Percentiles rank a stretch among this genome's conserved stretches.
phyloP scores from a whole-genome alignment of 2,888 invertebrate genomes.

The Gortyna flavago region DNA sequence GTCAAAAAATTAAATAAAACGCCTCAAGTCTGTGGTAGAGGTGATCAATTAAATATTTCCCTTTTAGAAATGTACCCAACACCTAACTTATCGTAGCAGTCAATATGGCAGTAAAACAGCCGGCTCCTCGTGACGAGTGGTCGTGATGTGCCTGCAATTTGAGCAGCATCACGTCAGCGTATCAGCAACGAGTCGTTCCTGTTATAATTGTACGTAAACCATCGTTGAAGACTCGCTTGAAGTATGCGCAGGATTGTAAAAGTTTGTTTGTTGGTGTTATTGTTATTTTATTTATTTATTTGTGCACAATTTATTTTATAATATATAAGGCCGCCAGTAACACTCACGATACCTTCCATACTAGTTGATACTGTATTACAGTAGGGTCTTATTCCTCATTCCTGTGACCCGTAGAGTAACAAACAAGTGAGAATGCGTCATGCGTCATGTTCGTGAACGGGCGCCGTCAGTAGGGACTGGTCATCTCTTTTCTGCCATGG shows the following conservation, averaged over 20 bases:
- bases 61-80: constrained; percentile 36
- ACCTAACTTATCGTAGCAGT: constrained; percentile 1
- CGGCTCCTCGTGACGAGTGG: constrained; percentile 61
- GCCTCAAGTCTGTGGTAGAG: too few relatives aligned
- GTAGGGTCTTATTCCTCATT: too few relatives aligned
- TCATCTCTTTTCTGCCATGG: too few relatives aligned
- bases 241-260: constrained; percentile 22
- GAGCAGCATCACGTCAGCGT: constrained; percentile 67
- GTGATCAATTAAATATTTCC: too few relatives aligned
- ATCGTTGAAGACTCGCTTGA: constrained; percentile 24
- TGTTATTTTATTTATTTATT: neutral
- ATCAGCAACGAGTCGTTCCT: constrained; percentile 54
- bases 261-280: constrained; percentile 17
- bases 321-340: too few relatives aligned
- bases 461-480: too few relatives aligned
- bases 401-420: too few relatives aligned
- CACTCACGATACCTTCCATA: too few relatives aligned
- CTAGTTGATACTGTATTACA: neutral
- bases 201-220: constrained; percentile 61
- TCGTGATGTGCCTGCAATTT: constrained; percentile 70
- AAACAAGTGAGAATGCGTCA: too few relatives aligned
- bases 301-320: neutral
- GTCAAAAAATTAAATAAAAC: neutral
- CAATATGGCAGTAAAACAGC: constrained; percentile 44
- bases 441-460: too few relatives aligned